Conservation (phyloP, 2,113 vertebrate genomes). For the Galemys pyrenaicus region DNA sequence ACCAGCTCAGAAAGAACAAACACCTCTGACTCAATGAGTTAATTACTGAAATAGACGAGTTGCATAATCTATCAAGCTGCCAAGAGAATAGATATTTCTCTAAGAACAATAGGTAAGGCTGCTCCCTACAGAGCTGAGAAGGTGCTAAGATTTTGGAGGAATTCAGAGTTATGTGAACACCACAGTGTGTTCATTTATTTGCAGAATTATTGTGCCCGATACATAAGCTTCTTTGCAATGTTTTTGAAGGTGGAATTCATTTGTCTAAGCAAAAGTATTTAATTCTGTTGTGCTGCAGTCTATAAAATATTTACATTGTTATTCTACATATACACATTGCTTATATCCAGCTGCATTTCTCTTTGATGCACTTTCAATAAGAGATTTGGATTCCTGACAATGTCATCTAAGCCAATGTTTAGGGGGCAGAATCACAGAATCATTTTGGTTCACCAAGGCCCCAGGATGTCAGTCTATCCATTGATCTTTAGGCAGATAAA, state of each 20-base stretch:
- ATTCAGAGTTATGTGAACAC: background rate
- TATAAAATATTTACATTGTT: conserved; percentile 78
- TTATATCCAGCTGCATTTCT: conserved; percentile 50
- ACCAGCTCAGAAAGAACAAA: background rate
- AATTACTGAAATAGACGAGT: conserved; percentile 8
- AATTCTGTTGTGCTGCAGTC: conserved; percentile 69
- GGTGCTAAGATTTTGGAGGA: background rate
- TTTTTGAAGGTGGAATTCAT: conserved; percentile 52
- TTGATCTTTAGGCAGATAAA: background rate
- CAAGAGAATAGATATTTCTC: background rate
- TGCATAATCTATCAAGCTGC: conserved; percentile 14
- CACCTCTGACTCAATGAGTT: background rate
- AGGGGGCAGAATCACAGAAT: conserved; percentile 30
- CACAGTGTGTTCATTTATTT: background rate
- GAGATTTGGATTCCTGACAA: conserved; percentile 68
- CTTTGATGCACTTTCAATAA: conserved; percentile 65
- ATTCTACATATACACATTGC: conserved; percentile 49
- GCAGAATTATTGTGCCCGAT: background rate
- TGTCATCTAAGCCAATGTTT: conserved; percentile 13
- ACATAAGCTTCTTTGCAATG: conserved; percentile 18
- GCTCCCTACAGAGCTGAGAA: background rate
- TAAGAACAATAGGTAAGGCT: conserved; percentile 27
- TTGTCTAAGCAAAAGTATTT: conserved; percentile 66
- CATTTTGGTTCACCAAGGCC: background rate
- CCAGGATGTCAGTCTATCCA: background rate